A percentile compares a stretch with the other conserved stretches of the same genome.
Evolutionary conservation across 2,888 invertebrate species (phyloP).

Genomic region (Sipha maydis): DNA sequence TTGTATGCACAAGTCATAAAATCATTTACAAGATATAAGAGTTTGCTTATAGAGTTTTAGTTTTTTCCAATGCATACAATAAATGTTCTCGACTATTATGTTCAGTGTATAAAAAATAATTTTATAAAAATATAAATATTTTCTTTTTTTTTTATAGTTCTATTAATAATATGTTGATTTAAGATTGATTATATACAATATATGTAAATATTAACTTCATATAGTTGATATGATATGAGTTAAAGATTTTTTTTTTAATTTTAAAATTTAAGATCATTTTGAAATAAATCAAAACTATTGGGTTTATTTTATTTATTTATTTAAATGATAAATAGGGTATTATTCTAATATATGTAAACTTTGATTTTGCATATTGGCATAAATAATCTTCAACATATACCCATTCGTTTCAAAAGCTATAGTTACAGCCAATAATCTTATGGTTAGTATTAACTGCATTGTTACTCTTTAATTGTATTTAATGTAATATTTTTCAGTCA

Average conservation of each 20-base stretch:
- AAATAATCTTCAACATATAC: too few relatives aligned
- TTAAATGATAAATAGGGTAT: too few relatives aligned
- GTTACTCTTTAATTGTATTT: too few relatives aligned
- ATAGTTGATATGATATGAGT: neutral
- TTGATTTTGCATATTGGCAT: too few relatives aligned
- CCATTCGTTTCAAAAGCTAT: too few relatives aligned
- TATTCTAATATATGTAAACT: too few relatives aligned
- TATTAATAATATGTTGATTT: neutral
- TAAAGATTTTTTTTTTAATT: neutral
- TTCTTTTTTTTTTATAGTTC: neutral
- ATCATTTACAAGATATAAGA: too few relatives aligned
- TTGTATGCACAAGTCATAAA: neutral
- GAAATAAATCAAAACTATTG: neutral
- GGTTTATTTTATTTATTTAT: neutral
- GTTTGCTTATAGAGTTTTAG: neutral
- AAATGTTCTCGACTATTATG: neutral
- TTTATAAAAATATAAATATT: neutral
- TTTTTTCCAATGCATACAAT: neutral
- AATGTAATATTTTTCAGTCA: too few relatives aligned
- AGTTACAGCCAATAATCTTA: too few relatives aligned
- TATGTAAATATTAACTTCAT: neutral
- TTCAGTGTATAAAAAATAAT: neutral
- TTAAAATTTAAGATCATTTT: neutral
- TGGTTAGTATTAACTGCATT: too few relatives aligned
- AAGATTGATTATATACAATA: neutral